phyloP scores from a whole-genome alignment of 2,113 vertebrate genomes.

The Prolemur simus region DNA sequence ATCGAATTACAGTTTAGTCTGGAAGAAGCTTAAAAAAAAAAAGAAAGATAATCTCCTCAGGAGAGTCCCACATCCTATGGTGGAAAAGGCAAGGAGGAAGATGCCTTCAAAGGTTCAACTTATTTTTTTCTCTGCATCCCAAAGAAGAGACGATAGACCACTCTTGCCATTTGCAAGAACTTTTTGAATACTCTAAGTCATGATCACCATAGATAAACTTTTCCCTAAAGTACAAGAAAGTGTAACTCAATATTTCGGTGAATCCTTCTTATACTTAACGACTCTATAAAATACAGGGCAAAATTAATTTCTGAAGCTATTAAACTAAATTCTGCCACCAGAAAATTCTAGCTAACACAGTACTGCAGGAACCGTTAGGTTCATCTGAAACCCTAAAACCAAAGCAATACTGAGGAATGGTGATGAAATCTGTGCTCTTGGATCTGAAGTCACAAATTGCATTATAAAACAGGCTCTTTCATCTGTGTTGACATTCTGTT shows the following conservation, averaged over 20 bases:
- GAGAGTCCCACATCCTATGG: not conserved
- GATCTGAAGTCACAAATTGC: not conserved
- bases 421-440: not conserved
- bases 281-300: constrained; percentile 17
- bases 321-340: not conserved
- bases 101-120: not conserved
- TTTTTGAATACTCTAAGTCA: not conserved
- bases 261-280: not conserved
- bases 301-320: constrained; percentile 47
- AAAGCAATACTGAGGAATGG: not conserved
- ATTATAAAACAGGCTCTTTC: not conserved
- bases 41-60: not conserved
- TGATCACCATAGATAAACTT: not conserved
- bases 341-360: not conserved
- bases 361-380: not conserved
- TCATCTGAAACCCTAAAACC: constrained; percentile 16
- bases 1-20: not conserved
- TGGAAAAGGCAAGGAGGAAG: not conserved
- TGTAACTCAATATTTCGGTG: constrained; percentile 42
- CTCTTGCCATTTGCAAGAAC: not conserved
- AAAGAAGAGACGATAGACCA: not conserved
- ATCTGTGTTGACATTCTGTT: not conserved
- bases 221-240: not conserved
- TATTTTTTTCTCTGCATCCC: not conserved
- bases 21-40: not conserved